These are phyloP conservation scores for Gallinago solitaria DNA, from an alignment of 2,797 vertebrate species.

Conservation along the genomic window DNA sequence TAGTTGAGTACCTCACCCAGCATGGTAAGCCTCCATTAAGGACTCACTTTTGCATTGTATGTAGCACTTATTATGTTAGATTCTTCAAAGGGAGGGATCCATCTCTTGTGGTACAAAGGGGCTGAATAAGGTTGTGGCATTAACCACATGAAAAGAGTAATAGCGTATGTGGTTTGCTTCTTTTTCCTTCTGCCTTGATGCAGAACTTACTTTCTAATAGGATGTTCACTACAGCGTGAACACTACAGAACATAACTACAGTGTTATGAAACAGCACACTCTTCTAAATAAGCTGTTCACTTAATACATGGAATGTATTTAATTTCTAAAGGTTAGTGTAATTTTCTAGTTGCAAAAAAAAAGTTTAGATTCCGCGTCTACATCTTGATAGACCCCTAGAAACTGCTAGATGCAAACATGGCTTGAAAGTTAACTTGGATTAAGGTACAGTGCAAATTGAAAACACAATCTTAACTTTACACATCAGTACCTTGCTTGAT, in stretches of 20 bases:
- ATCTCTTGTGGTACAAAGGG: background rate
- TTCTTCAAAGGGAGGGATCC: background rate
- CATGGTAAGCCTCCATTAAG: constrained; percentile 78
- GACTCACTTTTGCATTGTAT: background rate
- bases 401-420: background rate
- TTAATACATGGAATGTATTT: background rate
- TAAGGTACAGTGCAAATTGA: background rate
- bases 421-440: background rate
- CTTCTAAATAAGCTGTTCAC: background rate
- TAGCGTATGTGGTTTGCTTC: background rate
- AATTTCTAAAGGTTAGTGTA: background rate
- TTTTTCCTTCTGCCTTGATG: background rate
- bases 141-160: background rate
- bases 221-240: no score
- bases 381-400: background rate
- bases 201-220: background rate
- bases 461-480: background rate
- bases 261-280: background rate
- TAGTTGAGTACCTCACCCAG: constrained; percentile 84
- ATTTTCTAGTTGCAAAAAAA: background rate
- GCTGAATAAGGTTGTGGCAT: background rate
- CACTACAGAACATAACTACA: no score
- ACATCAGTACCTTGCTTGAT: background rate
- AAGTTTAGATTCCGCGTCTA: background rate
- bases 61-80: background rate